Conservation (phyloP, 2,797 vertebrate genomes). For the Nannoperca obscura region DNA sequence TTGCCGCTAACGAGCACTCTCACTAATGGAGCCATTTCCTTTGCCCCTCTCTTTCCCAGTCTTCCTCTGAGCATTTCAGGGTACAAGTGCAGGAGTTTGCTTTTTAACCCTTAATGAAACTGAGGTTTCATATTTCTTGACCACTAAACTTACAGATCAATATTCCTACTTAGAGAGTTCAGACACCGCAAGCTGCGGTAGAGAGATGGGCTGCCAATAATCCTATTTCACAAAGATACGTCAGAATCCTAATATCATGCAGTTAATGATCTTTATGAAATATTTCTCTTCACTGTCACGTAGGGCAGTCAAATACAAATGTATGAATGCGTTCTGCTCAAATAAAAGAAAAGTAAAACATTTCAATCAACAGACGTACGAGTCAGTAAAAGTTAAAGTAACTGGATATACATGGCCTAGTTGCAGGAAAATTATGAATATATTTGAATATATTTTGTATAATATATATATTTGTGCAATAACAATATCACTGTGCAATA, state of each 20-base stretch:
- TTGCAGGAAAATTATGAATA: not conserved
- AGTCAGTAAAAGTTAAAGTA: not conserved
- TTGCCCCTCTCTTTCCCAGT: conserved; percentile 35
- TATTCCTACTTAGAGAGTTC: conserved; percentile 20
- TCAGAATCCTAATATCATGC: not conserved
- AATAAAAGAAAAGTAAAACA: not conserved
- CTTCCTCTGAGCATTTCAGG: conserved; percentile 33
- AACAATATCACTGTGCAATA: too few species aligned
- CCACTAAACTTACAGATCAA: conserved; percentile 44
- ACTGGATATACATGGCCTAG: not conserved
- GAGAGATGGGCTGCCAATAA: conserved; percentile 5
- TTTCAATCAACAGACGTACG: not conserved
- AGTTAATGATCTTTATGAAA: not conserved
- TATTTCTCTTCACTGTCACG: not conserved
- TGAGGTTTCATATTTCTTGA: conserved; percentile 58
- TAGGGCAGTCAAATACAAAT: too few species aligned
- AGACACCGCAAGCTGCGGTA: not conserved
- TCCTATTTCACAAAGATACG: not conserved
- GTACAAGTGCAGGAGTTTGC: conserved; percentile 36
- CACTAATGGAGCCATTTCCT: conserved; percentile 71
- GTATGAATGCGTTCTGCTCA: not conserved
- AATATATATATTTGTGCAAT: too few species aligned
- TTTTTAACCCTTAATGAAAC: conserved; percentile 38
- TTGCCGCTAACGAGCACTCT: conserved; percentile 57
- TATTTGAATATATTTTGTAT: not conserved